Percentiles rank a stretch among this genome's conserved stretches.
These are phyloP conservation scores for Eurystomus glaucurus DNA, from an alignment of 2,797 vertebrate species.

Conservation along the genomic window DNA sequence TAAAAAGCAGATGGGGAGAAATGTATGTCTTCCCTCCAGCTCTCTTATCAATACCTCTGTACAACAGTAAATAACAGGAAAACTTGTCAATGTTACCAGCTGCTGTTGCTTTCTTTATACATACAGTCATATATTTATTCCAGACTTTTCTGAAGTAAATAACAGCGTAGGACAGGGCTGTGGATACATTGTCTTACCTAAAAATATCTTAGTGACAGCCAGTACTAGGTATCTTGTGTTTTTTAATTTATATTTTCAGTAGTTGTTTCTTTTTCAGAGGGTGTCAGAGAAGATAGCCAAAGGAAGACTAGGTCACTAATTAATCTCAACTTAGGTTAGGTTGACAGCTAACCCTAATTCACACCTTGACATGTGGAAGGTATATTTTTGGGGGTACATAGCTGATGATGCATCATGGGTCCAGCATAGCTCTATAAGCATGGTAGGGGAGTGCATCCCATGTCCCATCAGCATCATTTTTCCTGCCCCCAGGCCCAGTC, in stretches of 20 bases:
- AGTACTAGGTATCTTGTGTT: fast-evolving
- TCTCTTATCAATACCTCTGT: constrained; percentile 50
- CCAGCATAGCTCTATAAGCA: not conserved
- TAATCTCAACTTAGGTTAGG: not conserved
- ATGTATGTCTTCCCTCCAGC: not conserved
- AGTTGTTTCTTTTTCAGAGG: not conserved
- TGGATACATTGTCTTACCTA: not conserved
- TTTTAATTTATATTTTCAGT: not conserved
- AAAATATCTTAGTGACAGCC: not conserved
- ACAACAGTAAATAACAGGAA: constrained; percentile 46
- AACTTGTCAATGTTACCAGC: constrained; percentile 40
- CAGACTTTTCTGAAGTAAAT: constrained; percentile 22
- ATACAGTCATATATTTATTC: not conserved
- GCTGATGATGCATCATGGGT: not conserved
- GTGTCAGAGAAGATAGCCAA: not conserved
- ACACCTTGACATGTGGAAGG: not conserved
- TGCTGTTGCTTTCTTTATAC: not conserved
- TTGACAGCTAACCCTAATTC: not conserved
- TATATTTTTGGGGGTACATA: not conserved
- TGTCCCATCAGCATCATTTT: fast-evolving
- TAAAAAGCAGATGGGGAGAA: constrained; percentile 54
- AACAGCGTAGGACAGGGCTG: not conserved
- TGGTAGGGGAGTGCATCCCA: no score
- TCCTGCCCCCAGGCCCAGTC: not conserved
- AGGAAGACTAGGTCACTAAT: not conserved